Evolutionary conservation across 2,113 vertebrate genomes (phyloP).

Genomic region (Sorex araneus): DNA sequence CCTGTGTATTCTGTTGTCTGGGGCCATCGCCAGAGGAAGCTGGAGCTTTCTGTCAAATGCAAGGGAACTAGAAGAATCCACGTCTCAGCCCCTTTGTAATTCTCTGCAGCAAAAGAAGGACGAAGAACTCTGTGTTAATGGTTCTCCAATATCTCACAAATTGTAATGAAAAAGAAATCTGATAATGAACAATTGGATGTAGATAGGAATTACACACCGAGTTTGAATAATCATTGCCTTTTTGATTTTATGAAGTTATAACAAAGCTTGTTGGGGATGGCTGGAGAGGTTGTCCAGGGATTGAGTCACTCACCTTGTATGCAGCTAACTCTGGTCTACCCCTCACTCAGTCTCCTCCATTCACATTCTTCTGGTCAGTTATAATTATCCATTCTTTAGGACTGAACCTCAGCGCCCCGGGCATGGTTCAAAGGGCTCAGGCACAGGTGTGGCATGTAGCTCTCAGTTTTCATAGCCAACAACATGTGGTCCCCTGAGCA

Average conservation of each 20-base stretch:
- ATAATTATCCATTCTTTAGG: neutral
- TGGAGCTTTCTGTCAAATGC: constrained; percentile 26
- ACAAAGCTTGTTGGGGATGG: constrained; percentile 30
- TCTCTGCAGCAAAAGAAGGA: constrained; percentile 32
- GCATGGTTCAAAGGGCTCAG: no score
- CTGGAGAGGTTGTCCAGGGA: neutral
- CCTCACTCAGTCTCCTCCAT: neutral
- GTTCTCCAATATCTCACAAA: constrained; percentile 58
- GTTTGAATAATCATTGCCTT: constrained; percentile 59
- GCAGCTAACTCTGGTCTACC: neutral
- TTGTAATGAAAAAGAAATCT: constrained; percentile 74
- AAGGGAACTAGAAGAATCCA: neutral
- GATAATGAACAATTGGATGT: constrained; percentile 61
- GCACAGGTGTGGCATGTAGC: no score
- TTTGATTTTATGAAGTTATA: constrained; percentile 59
- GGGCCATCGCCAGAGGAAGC: constrained; percentile 18
- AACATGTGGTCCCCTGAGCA: no score
- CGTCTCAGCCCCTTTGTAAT: constrained; percentile 37
- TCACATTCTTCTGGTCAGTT: neutral
- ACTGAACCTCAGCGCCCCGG: neutral
- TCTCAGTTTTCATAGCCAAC: no score
- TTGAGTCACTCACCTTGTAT: neutral
- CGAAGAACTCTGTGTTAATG: constrained; percentile 57
- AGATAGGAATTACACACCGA: constrained; percentile 8
- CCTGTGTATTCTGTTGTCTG: neutral